Evolutionary conservation across 2,888 invertebrate genomes (phyloP), one percentile per base, ranked within the genome.

Genomic region (Terebella lapidaria): DNA sequence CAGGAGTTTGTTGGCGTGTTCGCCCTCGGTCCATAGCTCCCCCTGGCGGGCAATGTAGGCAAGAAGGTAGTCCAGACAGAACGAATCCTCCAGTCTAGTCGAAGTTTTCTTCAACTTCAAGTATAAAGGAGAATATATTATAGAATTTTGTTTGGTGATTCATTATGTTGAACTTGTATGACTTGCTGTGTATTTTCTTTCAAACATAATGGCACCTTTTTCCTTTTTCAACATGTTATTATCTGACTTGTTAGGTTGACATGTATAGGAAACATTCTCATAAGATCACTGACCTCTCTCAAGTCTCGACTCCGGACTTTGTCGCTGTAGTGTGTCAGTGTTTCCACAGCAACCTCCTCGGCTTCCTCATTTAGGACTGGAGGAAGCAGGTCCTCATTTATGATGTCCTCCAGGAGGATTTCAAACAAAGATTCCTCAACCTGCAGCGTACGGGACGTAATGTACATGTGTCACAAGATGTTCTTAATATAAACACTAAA

Each of bases 21-120:
- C 74, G 58, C 67, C 67, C 63, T 76, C 71, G 20, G 72, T 68
- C 72, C 71, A 74, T 2, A 74, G 66, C 27, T 68, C 68, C 18
- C 74, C 75, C 60, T 74, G 73, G 55, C 71, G 60, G 20, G 75
- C 67, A 22, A 74, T 61, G 46, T 72, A 59, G 1, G 67, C 58
- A 55, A 76, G 49, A 5, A 76, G 63, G 59, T 73, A 72, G 49
- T 72, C 72, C 65, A 74, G 58, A 54, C 69, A 64, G 15, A 74
- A 56, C 3, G 70, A 68, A 57, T 76, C 76, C 51, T 70, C 64
- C 25, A 75, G 61, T 35, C 69, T 69, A 30, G 72, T 71, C 24
- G 68, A 66, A 20, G 72, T 71, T 24, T 35, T 35, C 42, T 35
- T 35, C 42, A n/a, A n/a, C n/a, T n/a, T n/a, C n/a, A n/a, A n/a